Evolutionary conservation across 2,113 vertebrate genomes (phyloP), one percentile per base, ranked within the genome.

Genomic region (Sinosuthora webbiana): DNA sequence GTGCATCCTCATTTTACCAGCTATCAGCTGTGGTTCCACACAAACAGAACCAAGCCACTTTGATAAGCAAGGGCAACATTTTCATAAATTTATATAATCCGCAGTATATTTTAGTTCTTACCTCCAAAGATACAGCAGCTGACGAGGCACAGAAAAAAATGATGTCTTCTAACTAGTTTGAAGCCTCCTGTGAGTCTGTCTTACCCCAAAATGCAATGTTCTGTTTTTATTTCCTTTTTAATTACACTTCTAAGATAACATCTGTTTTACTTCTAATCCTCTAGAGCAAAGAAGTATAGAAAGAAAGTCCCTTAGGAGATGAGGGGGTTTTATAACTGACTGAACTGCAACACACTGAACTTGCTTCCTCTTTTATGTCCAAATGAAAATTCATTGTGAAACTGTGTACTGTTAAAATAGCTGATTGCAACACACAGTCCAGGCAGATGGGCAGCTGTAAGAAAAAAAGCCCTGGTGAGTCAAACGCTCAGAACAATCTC

Each of bases 341-440:
- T 94, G 93, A 96, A 95, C 65, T 37, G 75, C 95, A 94, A 65
- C 94, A 86, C 9, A 9, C 68, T 93, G 93, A 96, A 81, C 64
- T 82, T 69, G 63, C 96, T 97, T 98, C 98, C 98, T 97, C 98
- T 97, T 98, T 98, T 95, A 49, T 49, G 92, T 52, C 37, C 93
- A 98, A 94, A 94, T 87, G 97, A 98, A 98, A 97, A 97, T 71
- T 94, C 37, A n/a, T 95, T 96, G 87, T 96, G 97, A 96, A 98
- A 98, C 97, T 64, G 42, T 27, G 55, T 62, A 35, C 89, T 85
- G 91, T 93, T 97, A 97, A 97, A 98, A 96, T 88, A 95, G 47
- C 73, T 81, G 33, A 79, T 94, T 96, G 63, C 94, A 87, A 70
- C 87, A 89, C 21, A n/a, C 39, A 21, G 65, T 79, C 62, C 27